phyloP scores from a whole-genome alignment of 2,888 invertebrate species.

The Mythimna lalbum region DNA sequence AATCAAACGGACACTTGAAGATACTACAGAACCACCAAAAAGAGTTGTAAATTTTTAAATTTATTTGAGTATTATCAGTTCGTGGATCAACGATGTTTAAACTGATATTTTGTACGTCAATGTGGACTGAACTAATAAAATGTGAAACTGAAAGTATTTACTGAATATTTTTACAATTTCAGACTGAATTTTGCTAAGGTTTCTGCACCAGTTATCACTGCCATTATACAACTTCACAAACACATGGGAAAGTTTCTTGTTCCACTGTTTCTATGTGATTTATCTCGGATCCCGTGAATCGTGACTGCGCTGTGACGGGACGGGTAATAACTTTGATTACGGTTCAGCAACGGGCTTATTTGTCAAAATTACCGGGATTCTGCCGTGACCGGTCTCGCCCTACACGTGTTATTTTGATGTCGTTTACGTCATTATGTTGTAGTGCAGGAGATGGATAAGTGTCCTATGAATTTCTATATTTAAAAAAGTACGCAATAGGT shows the following conservation, averaged over 20 bases:
- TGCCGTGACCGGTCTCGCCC: slow-evolving; percentile 62
- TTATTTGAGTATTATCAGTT: not conserved
- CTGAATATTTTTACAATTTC: not conserved
- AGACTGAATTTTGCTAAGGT: not conserved
- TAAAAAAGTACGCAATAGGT: not conserved
- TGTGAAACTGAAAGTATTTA: slow-evolving; percentile 11
- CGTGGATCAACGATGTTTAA: slow-evolving; percentile 14
- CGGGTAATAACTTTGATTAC: slow-evolving; percentile 71
- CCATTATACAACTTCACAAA: slow-evolving; percentile 7
- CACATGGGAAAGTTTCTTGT: slow-evolving; percentile 23
- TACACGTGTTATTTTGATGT: slow-evolving; percentile 60
- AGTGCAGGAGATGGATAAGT: slow-evolving; percentile 46
- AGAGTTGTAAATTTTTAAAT: slow-evolving; percentile 2
- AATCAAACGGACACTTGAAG: slow-evolving; percentile 33
- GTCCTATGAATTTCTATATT: not conserved
- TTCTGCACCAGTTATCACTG: not conserved
- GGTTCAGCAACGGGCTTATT: slow-evolving; percentile 62
- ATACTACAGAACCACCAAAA: slow-evolving; percentile 5
- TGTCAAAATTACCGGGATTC: slow-evolving; percentile 73
- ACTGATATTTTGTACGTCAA: slow-evolving; percentile 25
- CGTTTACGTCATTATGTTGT: slow-evolving; percentile 56
- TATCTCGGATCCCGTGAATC: slow-evolving; percentile 56
- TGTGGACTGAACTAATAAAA: slow-evolving; percentile 52
- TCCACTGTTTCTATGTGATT: slow-evolving; percentile 42
- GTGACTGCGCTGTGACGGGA: slow-evolving; percentile 53